Conservation (phyloP, 2,888 invertebrate species). For the Penaeus monodon region DNA sequence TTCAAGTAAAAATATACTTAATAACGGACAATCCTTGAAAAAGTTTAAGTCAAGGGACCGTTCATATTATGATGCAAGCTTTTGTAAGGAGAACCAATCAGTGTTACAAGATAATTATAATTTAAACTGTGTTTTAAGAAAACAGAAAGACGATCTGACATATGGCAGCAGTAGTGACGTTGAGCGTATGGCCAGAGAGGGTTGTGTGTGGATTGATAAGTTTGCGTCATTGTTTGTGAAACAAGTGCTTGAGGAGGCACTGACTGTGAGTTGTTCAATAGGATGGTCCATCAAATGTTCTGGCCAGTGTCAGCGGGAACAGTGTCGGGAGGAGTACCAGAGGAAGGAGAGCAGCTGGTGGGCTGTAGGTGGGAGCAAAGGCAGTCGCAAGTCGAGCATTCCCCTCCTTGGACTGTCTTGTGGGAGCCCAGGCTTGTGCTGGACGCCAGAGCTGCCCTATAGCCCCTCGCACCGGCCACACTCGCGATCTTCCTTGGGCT, state of each 20-base stretch:
- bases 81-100: slow-evolving; percentile 33
- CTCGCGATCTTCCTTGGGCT: slow-evolving; percentile 81
- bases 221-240: slow-evolving; percentile 72
- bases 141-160: slow-evolving; percentile 11
- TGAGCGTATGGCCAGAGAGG: slow-evolving; percentile 51
- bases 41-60: slow-evolving; percentile 35
- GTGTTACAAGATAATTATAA: slow-evolving; percentile 44
- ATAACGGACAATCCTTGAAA: slow-evolving; percentile 30
- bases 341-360: slow-evolving; percentile 54
- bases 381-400: slow-evolving; percentile 55
- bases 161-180: slow-evolving; percentile 31
- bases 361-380: slow-evolving; percentile 47
- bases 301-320: slow-evolving; percentile 66
- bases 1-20: slow-evolving; percentile 28
- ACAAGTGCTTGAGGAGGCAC: slow-evolving; percentile 72
- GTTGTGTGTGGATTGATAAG: slow-evolving; percentile 69
- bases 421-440: slow-evolving; percentile 70
- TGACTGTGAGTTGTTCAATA: slow-evolving; percentile 71
- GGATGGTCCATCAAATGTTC: slow-evolving; percentile 67
- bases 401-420: slow-evolving; percentile 60
- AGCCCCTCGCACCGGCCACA: slow-evolving; percentile 80
- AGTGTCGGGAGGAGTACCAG: slow-evolving; percentile 60
- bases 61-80: slow-evolving; percentile 43
- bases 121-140: slow-evolving; percentile 32
- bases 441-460: slow-evolving; percentile 74